Evolutionary conservation across 2,797 vertebrate genomes (phyloP).

Genomic region (Cossypha heuglini): DNA sequence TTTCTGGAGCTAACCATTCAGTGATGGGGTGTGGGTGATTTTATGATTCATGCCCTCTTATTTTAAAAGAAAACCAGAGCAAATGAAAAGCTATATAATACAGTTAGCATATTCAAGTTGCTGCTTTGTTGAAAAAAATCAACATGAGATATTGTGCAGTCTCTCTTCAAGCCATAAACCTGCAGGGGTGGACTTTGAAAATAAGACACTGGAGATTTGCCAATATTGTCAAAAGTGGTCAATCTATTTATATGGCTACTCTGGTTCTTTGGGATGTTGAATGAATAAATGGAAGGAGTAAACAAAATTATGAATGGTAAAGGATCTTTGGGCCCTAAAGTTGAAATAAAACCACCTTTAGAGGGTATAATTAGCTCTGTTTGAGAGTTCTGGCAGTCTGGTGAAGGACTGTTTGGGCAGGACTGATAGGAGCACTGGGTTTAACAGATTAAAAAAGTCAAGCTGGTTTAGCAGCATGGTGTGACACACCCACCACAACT

Average conservation of each 20-base stretch:
- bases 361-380: not conserved
- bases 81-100: not conserved
- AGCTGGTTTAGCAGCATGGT: not conserved
- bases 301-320: not conserved
- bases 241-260: not conserved
- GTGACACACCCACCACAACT: rapidly evolving
- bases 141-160: not conserved
- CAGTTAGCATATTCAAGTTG: not conserved
- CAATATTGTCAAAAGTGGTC: not conserved
- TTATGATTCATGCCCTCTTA: not conserved
- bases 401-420: not conserved
- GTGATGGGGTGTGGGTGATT: not conserved
- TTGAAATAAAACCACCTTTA: not conserved
- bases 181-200: not conserved
- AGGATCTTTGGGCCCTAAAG: not conserved
- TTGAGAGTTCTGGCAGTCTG: not conserved
- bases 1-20: not conserved
- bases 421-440: not conserved
- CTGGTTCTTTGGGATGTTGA: not conserved
- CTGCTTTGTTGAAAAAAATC: not conserved
- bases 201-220: not conserved
- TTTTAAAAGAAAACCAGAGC: not conserved
- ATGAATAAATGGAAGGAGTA: not conserved
- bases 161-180: not conserved
- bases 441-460: not conserved